phyloP scores from a whole-genome alignment of 2,888 invertebrate genomes.

The Xylota sylvarum region DNA sequence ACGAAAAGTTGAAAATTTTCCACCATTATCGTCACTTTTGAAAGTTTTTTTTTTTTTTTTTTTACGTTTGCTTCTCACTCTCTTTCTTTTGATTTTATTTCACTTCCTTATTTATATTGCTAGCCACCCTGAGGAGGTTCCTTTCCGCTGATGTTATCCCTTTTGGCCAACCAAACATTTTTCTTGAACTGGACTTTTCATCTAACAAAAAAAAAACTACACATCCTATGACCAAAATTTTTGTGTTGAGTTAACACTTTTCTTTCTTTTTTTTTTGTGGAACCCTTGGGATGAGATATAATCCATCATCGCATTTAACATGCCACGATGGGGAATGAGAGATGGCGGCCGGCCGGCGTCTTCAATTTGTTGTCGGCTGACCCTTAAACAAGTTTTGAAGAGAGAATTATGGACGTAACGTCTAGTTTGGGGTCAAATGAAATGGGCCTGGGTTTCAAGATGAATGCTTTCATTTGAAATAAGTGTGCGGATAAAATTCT shows the following conservation, averaged over 20 bases:
- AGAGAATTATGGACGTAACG: constrained; percentile 34
- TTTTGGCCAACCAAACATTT: constrained; percentile 24
- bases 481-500: constrained; percentile 50
- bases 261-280: too few species aligned
- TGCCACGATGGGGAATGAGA: background rate
- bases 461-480: constrained; percentile 57
- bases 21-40: constrained; percentile 75
- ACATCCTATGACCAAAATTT: constrained; percentile 45
- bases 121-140: constrained; percentile 8
- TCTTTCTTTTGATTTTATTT: background rate
- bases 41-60: constrained; percentile 52
- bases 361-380: constrained; percentile 56
- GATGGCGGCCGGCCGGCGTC: constrained; percentile 19
- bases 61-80: constrained; percentile 27
- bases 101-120: constrained; percentile 51
- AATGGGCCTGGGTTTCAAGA: constrained; percentile 55
- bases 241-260: constrained; percentile 75
- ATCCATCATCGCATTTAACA: constrained; percentile 65
- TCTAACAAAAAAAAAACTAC: background rate
- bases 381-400: constrained; percentile 9
- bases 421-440: constrained; percentile 46
- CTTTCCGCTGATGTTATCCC: constrained; percentile 44
- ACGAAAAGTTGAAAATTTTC: constrained; percentile 71
- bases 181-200: background rate
- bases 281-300: constrained; percentile 52